Evolutionary conservation across 2,888 invertebrate species (phyloP).

Genomic region (Platypus cylindrus): DNA sequence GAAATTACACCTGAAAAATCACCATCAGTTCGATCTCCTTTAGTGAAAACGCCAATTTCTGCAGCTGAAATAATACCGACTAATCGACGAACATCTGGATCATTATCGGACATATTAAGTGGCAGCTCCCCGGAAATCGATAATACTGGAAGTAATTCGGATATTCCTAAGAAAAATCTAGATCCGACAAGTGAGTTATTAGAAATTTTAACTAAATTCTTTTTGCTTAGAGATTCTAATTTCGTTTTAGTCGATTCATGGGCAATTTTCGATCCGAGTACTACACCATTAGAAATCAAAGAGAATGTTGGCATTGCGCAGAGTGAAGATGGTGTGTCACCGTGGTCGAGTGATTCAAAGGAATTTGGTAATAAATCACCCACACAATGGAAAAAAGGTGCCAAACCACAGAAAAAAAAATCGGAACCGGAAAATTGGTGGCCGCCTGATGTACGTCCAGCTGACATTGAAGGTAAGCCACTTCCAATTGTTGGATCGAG

Average conservation of each 20-base stretch:
- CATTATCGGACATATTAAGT: conserved; percentile 49
- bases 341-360: conserved; percentile 67
- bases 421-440: conserved; percentile 36
- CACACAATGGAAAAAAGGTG: conserved; percentile 37
- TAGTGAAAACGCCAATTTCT: conserved; percentile 35
- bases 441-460: no score
- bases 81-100: conserved; percentile 41
- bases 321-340: conserved; percentile 43
- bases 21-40: conserved; percentile 12
- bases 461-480: conserved; percentile 30
- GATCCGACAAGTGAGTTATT: conserved; percentile 31
- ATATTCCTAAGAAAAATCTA: conserved; percentile 25
- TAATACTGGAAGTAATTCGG: conserved; percentile 34
- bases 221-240: no score
- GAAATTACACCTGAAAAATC: conserved; percentile 11
- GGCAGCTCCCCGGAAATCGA: conserved; percentile 53
- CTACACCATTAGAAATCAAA: conserved; percentile 22
- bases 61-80: conserved; percentile 31
- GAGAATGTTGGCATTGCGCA: conserved; percentile 28
- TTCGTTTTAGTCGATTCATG: conserved; percentile 37
- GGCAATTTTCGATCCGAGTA: conserved; percentile 45
- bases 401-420: conserved; percentile 31
- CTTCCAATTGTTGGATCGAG: no score
- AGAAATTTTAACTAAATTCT: no score
- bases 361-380: conserved; percentile 40